These are phyloP conservation scores for Pelecanoides urinatrix DNA, from an alignment of 2,113 vertebrate species.

Conservation along the genomic window DNA sequence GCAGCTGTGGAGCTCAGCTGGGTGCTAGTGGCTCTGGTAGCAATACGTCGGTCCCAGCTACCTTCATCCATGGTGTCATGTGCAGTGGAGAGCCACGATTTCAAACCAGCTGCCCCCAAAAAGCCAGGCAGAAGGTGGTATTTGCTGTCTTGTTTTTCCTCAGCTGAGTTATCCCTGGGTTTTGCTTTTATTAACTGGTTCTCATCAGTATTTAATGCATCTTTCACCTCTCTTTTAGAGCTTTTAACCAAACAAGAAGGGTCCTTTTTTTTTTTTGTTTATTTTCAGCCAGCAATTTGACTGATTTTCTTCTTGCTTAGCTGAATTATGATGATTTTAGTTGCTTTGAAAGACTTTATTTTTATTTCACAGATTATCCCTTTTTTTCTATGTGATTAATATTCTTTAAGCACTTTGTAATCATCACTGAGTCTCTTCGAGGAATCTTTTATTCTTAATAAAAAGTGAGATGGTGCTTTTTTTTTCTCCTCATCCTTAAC, in stretches of 20 bases:
- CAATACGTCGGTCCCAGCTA: rapidly evolving
- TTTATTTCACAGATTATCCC: background rate
- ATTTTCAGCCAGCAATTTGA: background rate
- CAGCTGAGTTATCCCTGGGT: background rate
- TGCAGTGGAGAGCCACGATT: rapidly evolving
- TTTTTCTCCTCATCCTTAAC: background rate
- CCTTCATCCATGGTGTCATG: rapidly evolving
- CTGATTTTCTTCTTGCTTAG: background rate
- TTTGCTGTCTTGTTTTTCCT: background rate
- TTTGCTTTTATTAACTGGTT: background rate
- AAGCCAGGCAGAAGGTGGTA: background rate
- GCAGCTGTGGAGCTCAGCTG: background rate
- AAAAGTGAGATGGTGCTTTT: background rate
- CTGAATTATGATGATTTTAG: background rate
- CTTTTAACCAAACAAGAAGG: background rate
- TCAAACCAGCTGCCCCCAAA: background rate
- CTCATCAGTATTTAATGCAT: background rate
- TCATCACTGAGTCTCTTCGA: background rate
- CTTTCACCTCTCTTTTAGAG: background rate
- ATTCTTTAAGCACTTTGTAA: background rate
- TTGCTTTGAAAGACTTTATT: background rate
- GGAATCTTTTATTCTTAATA: background rate
- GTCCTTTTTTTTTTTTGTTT: background rate
- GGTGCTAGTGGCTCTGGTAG: rapidly evolving
- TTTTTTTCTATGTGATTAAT: background rate